A percentile compares a stretch with the other conserved stretches of the same genome.
phyloP scores from a whole-genome alignment of 2,888 invertebrate species.

The Plebejus anna region DNA sequence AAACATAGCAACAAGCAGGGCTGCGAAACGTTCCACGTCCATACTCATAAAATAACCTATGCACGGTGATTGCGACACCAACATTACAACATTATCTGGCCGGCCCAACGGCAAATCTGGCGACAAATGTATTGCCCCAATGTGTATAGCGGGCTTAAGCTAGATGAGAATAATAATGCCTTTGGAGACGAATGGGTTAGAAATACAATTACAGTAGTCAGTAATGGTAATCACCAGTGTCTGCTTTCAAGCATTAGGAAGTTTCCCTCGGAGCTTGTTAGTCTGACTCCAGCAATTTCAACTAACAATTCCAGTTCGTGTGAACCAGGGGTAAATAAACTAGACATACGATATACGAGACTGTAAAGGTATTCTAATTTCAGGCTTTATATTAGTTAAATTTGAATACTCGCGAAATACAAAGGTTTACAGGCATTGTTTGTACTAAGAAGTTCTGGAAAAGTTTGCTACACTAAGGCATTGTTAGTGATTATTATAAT shows the following conservation, averaged over 20 bases:
- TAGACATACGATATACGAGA: background rate
- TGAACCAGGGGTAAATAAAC: background rate
- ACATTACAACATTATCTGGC: no score
- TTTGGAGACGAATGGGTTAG: background rate
- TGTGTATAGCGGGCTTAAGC: background rate
- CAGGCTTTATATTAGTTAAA: background rate
- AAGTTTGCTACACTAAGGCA: no score
- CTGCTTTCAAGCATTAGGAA: background rate
- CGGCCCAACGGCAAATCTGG: no score
- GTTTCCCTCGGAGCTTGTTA: background rate
- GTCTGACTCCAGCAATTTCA: background rate
- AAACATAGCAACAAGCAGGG: no score
- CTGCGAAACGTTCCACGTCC: no score
- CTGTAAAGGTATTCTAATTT: background rate
- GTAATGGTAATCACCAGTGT: background rate
- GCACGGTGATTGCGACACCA: no score
- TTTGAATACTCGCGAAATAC: background rate
- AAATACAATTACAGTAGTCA: background rate
- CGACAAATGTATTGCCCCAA: no score
- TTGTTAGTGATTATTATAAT: no score
- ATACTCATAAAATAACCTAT: no score
- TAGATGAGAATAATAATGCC: background rate
- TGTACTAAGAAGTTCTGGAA: no score
- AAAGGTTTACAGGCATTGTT: background rate
- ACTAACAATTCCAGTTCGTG: background rate